These are phyloP conservation scores for Rachycentron canadum DNA, from an alignment of 2,797 vertebrate species.

Conservation along the genomic window DNA sequence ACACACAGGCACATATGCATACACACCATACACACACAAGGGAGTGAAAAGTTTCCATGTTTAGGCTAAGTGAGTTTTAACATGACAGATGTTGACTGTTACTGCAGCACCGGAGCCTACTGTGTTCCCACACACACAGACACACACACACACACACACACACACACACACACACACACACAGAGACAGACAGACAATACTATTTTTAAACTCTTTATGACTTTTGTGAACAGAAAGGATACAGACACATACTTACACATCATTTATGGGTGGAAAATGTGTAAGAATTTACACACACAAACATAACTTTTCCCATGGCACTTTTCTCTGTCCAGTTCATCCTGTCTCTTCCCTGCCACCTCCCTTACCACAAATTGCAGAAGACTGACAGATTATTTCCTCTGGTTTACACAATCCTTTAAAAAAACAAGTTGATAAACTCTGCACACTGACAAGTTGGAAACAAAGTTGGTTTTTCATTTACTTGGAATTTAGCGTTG, in stretches of 20 bases:
- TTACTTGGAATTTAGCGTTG: background rate
- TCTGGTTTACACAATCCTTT: slow-evolving; percentile 25
- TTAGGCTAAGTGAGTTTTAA: slow-evolving; percentile 73
- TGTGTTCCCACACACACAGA: slow-evolving; percentile 10
- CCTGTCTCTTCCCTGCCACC: no score
- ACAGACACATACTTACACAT: slow-evolving; percentile 24
- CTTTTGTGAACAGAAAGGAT: slow-evolving; percentile 56
- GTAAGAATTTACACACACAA: slow-evolving; percentile 30
- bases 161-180: slow-evolving; percentile 30
- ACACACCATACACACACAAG: slow-evolving; percentile 33
- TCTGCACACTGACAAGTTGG: background rate
- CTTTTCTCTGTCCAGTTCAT: slow-evolving; percentile 18
- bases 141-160: slow-evolving; percentile 1
- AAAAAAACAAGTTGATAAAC: slow-evolving; percentile 10
- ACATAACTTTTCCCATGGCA: slow-evolving; percentile 40
- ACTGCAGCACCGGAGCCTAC: slow-evolving; percentile 53
- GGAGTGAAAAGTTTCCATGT: slow-evolving; percentile 77
- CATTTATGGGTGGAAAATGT: slow-evolving; percentile 64
- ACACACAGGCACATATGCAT: slow-evolving; percentile 20
- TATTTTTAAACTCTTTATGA: slow-evolving; percentile 66
- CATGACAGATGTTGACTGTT: slow-evolving; percentile 79
- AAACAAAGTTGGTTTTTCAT: background rate
- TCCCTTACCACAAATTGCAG: background rate
- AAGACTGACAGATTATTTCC: slow-evolving; percentile 8
- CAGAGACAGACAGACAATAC: slow-evolving; percentile 19